These are phyloP conservation scores for Cinara cedri DNA, from an alignment of 2,888 invertebrate genomes.

Conservation along the genomic window DNA sequence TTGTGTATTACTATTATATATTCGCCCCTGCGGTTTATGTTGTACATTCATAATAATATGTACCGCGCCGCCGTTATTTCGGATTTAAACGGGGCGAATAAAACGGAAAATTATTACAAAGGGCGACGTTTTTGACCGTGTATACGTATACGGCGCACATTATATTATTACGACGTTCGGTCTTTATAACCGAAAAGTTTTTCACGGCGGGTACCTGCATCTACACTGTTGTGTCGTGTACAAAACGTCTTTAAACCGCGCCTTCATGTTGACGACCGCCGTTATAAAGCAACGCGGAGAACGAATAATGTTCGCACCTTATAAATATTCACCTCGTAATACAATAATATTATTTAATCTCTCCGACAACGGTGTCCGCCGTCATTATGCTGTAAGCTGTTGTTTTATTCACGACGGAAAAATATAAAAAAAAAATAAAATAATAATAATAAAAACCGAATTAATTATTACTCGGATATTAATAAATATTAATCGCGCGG, in stretches of 20 bases:
- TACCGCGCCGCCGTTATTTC: slow-evolving; percentile 1
- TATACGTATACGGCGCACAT: no score
- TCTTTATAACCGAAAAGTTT: slow-evolving; percentile 23
- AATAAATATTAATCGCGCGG: no score
- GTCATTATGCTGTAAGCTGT: neutral
- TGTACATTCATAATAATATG: no score
- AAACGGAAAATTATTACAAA: slow-evolving; percentile 2
- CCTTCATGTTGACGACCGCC: slow-evolving; percentile 31
- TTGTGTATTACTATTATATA: no score
- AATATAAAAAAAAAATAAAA: neutral
- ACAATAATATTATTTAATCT: neutral
- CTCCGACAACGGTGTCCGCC: no score
- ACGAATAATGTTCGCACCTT: neutral
- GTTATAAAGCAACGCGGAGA: slow-evolving; percentile 7
- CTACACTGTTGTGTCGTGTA: no score
- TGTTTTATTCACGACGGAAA: neutral
- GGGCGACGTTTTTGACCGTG: neutral
- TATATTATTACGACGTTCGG: no score
- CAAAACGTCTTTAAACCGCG: slow-evolving; percentile 45
- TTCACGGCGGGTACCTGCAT: neutral
- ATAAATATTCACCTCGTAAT: slow-evolving; percentile 13
- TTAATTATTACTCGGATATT: no score
- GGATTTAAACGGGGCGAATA: neutral
- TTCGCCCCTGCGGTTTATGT: no score
- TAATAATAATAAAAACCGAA: no score